Percentiles rank a stretch among this genome's conserved stretches.
phyloP scores from a whole-genome alignment of 2,888 invertebrate genomes.

The Glaucopsyche alexis region DNA sequence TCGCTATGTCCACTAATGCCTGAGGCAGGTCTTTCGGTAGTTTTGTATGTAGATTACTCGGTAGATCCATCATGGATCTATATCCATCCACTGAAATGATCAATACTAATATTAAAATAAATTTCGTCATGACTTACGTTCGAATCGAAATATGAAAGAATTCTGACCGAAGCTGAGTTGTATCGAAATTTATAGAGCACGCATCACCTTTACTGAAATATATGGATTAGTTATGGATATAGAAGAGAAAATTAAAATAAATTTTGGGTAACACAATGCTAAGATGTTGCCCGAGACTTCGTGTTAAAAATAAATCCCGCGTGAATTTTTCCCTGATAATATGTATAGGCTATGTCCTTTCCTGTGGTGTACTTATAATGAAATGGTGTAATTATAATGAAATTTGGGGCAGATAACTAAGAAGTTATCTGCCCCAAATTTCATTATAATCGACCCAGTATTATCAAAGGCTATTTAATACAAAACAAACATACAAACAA shows the following conservation, averaged over 20 bases:
- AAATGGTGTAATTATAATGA: too few relatives aligned
- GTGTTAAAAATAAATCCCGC: too few relatives aligned
- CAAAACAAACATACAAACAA: too few relatives aligned
- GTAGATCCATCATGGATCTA: slow-evolving; percentile 43
- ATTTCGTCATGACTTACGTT: neutral
- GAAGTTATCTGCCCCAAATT: too few relatives aligned
- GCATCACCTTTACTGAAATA: slow-evolving; percentile 8
- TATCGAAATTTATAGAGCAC: neutral
- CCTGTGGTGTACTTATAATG: too few relatives aligned
- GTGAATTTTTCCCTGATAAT: too few relatives aligned
- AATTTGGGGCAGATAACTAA: too few relatives aligned
- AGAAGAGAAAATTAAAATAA: neutral
- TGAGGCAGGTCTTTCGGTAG: slow-evolving; percentile 60
- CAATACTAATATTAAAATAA: neutral
- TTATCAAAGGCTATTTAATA: too few relatives aligned
- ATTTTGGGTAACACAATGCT: neutral
- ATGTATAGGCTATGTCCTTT: too few relatives aligned
- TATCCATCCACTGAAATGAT: slow-evolving; percentile 30
- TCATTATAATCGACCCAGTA: too few relatives aligned
- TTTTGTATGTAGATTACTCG: slow-evolving; percentile 35
- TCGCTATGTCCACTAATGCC: slow-evolving; percentile 69
- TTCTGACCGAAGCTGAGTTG: too few relatives aligned
- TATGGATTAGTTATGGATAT: neutral
- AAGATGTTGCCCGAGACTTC: too few relatives aligned
- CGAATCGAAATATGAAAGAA: neutral